Evolutionary conservation across 2,797 vertebrate genomes (phyloP).

Genomic region (Diplodus puntazzo): DNA sequence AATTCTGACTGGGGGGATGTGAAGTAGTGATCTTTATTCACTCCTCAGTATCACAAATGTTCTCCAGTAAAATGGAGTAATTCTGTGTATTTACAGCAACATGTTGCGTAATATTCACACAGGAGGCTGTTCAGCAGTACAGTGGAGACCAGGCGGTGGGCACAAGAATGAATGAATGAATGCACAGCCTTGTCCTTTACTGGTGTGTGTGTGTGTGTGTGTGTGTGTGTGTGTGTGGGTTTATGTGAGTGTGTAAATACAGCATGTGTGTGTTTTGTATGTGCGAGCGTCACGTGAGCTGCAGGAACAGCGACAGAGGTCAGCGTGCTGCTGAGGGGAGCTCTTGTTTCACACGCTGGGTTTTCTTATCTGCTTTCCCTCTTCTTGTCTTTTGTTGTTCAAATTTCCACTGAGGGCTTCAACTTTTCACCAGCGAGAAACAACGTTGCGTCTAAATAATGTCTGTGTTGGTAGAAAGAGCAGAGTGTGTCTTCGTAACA

Average conservation of each 20-base stretch:
- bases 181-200: slow-evolving; percentile 51
- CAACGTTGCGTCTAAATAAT: neutral
- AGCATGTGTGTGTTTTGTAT: slow-evolving; percentile 12
- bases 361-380: neutral
- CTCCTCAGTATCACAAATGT: neutral
- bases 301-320: slow-evolving; percentile 41
- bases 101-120: slow-evolving; percentile 53
- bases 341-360: slow-evolving; percentile 32
- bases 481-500: neutral
- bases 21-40: neutral
- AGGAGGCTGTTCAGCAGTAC: slow-evolving; percentile 37
- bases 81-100: slow-evolving; percentile 36
- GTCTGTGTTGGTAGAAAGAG: too few relatives aligned
- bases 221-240: neutral
- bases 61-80: neutral
- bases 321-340: slow-evolving; percentile 27
- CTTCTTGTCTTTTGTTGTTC: neutral
- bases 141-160: slow-evolving; percentile 42
- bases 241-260: slow-evolving; percentile 1
- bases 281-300: slow-evolving; percentile 44
- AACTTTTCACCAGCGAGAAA: neutral
- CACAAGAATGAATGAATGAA: slow-evolving; percentile 66
- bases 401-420: neutral
- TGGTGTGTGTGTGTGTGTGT: slow-evolving; percentile 18
- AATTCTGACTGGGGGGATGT: neutral